phyloP scores from a whole-genome alignment of 2,797 vertebrate genomes.

The Hirundo rustica region DNA sequence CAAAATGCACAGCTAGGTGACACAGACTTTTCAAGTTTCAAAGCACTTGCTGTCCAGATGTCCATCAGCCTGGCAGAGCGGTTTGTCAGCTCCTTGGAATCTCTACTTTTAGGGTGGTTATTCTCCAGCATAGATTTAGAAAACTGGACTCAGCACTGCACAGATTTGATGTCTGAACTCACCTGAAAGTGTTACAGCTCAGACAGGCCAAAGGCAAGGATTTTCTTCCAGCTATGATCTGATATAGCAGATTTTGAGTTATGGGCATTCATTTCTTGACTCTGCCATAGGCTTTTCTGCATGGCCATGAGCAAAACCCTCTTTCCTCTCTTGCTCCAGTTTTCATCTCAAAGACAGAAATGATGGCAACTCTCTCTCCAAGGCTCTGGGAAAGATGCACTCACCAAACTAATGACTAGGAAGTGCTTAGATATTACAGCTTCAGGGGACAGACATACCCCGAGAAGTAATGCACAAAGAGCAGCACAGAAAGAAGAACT shows the following conservation, averaged over 20 bases:
- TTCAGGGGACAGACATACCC: neutral
- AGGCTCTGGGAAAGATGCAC: neutral
- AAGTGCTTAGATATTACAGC: conserved; percentile 1
- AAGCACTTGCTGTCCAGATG: neutral
- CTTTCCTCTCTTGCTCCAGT: neutral
- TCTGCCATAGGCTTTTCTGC: conserved; percentile 3
- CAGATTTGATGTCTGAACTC: neutral
- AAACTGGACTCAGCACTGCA: neutral
- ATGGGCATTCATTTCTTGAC: neutral
- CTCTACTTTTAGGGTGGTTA: accelerated
- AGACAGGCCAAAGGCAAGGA: conserved; percentile 16
- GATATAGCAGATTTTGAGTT: neutral
- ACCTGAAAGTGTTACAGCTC: neutral
- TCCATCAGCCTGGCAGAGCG: neutral
- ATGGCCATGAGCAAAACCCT: neutral
- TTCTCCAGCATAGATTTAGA: neutral
- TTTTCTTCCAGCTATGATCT: neutral
- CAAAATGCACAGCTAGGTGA: neutral
- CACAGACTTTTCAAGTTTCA: neutral
- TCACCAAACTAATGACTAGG: neutral
- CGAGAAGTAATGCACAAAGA: neutral
- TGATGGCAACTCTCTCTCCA: neutral
- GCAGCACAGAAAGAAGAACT: neutral
- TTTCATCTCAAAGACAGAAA: neutral
- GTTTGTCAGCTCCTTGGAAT: neutral